Base-by-base conservation (phyloP, 2,888 invertebrate species). In the Alitta virens region DNA sequence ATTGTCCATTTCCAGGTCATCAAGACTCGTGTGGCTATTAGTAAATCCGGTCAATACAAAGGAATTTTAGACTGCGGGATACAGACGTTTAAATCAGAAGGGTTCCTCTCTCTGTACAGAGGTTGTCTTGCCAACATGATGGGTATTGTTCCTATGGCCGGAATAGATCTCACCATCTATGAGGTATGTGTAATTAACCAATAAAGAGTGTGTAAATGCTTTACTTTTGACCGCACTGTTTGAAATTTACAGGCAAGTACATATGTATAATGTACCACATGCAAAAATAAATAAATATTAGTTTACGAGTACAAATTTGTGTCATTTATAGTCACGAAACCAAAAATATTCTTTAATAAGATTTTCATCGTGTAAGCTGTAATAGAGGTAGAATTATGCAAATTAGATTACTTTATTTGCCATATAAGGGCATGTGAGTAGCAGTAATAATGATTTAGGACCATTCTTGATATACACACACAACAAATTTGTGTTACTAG, bases 101-200 rank as follows among this genome's bases (percentile, higher is more conserved):
- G 97, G 27, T 76, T 90, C 58, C 86, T 86, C 70, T 91, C 91
- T 78, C 96, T 97, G 84, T 97, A 96, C 83, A 86, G 92, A 79
- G 97, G 97, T 71, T 98, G 96, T 87, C 86, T 96, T 85, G 97
- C 97, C 76, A 98, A 98, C 85, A 89, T 97, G 68, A 84, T 97
- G 75, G 82, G 83, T 18, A 98, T 98, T 75, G 88, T 97, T 77
- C 97, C 97, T 25, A 97, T 98, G 81, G 97, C 97, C 43, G 97
- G 97, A 67, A 97, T 97, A 70, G 97, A 98, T 84, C 84, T 98
- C 77, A 95, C 96, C 56, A 91, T 97, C 53, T 98, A 98, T 81
- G 97, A 98, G 83, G 66, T 67, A 52, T 53, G 21, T 16, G 3
- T 46, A 33, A 40, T 40, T 9, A 12, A 40, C 16, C 40, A 12